Percentiles rank a stretch among this genome's conserved stretches.
Evolutionary conservation across 2,113 vertebrate species (phyloP).

Genomic region (Nothobranchius furzeri): DNA sequence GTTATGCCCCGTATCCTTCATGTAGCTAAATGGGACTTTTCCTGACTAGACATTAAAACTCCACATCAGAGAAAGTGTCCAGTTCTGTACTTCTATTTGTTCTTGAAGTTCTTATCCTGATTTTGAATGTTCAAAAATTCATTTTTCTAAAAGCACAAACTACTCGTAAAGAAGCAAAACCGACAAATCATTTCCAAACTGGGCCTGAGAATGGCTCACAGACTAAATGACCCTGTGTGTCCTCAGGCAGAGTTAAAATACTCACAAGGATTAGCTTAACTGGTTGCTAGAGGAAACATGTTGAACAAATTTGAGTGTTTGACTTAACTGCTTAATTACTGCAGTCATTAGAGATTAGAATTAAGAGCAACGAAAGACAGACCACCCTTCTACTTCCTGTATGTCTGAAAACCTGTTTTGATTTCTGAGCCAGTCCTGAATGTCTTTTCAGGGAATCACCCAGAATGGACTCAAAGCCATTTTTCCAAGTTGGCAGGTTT

Average conservation of each 20-base stretch:
- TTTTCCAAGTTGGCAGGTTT: slow-evolving; percentile 33
- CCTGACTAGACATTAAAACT: too few relatives aligned
- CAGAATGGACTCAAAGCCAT: slow-evolving; percentile 17
- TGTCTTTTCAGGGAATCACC: slow-evolving; percentile 17
- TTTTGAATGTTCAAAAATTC: too few relatives aligned
- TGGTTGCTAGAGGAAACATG: slow-evolving; percentile 51
- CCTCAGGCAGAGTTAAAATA: slow-evolving; percentile 26
- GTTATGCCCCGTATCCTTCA: too few relatives aligned
- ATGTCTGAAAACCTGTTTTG: slow-evolving; percentile 5
- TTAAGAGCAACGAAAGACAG: slow-evolving; percentile 47
- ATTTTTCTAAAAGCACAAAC: background rate
- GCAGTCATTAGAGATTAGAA: slow-evolving; percentile 49
- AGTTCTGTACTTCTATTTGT: too few relatives aligned
- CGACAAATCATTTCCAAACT: slow-evolving; percentile 32
- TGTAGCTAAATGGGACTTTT: too few relatives aligned
- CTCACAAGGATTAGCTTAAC: background rate
- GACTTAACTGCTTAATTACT: slow-evolving; percentile 57
- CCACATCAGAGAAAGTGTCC: too few relatives aligned
- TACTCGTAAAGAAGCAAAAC: slow-evolving; percentile 26
- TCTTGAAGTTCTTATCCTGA: too few relatives aligned
- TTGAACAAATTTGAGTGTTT: slow-evolving; percentile 66
- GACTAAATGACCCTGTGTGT: slow-evolving; percentile 41
- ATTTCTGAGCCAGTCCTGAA: background rate
- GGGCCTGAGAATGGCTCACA: slow-evolving; percentile 18
- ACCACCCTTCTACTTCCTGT: slow-evolving; percentile 40